Evolutionary conservation across 2,113 vertebrate genomes (phyloP), one percentile per base, ranked within the genome.

Genomic region (Podarcis muralis): DNA sequence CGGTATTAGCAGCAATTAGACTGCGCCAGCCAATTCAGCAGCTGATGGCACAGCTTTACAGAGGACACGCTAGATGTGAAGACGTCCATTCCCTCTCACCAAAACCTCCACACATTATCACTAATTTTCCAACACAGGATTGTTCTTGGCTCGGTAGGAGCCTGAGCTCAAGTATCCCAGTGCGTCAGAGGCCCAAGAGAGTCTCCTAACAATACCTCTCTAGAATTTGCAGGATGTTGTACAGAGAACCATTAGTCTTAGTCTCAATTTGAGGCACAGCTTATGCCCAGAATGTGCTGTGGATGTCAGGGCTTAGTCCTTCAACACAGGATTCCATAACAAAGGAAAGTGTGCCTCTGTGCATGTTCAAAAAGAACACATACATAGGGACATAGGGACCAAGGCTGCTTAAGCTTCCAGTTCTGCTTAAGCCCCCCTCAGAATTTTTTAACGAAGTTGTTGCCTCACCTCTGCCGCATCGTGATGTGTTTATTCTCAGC

Each of bases 41-140:
- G 82, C 81, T 88, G 81, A 78, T 3, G 13, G 13, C 71, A 68
- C 30, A 35, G 72, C 87, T 88, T 83, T 88, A 77, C 74, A 57
- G 72, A 88, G 22, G 72, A 68, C n/a, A 48, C 53, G n/a, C 30
- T 69, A 53, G 72, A 77, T 35, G 68, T 76, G 11, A 78, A 68
- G 37, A 22, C 35, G 5, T 48, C 81, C 25, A 20, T 4, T 59
- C 20, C 65, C 22, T 16, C 40, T n/a, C 18, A 8, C 22, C 53
- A 7, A 27, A 66, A 65, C 27, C 35, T 65, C 59, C 59, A 25
- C 81, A 68, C 74, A 59, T 83, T 88, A 77, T 37, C 62, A 83
- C 62, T 68, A 32, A 68, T 78, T 88, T 88, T 77, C 72, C 30
- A 83, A 27, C 66, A 43, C 15, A 88, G 20, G n/a, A 48, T 68